Percentiles rank a stretch among this genome's conserved stretches.
Evolutionary conservation across 1,140 invertebrate genomes (phyloP).

Genomic region (Cyclina sinensis): DNA sequence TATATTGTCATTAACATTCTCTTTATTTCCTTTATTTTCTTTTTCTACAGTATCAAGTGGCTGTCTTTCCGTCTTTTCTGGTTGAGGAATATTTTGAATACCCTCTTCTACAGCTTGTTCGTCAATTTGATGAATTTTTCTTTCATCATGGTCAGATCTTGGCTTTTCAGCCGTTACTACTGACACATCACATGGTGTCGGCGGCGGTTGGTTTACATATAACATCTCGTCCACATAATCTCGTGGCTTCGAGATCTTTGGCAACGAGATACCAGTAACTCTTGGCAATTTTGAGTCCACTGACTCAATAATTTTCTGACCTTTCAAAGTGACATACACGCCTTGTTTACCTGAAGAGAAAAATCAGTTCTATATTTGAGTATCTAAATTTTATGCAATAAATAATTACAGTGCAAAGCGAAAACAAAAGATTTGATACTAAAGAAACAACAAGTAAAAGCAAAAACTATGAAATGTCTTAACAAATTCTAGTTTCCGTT

Average conservation of each 20-base stretch:
- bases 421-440: too few species aligned
- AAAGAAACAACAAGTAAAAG: too few species aligned
- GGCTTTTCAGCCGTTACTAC: slow-evolving; percentile 21
- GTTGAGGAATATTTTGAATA: neutral
- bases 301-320: slow-evolving; percentile 56
- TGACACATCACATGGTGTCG: slow-evolving; percentile 53
- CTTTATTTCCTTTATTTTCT: neutral
- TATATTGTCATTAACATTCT: neutral
- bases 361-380: too few species aligned
- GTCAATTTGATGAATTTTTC: slow-evolving; percentile 34
- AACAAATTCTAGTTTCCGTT: too few species aligned
- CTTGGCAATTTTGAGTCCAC: slow-evolving; percentile 62
- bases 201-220: slow-evolving; percentile 59
- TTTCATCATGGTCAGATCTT: neutral
- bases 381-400: too few species aligned
- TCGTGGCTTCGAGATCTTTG: slow-evolving; percentile 53
- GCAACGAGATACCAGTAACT: slow-evolving; percentile 56
- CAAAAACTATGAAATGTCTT: too few species aligned
- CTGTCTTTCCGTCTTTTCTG: neutral
- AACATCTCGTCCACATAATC: slow-evolving; percentile 60
- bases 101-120: slow-evolving; percentile 38
- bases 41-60: neutral
- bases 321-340: slow-evolving; percentile 60
- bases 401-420: too few species aligned
- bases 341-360: slow-evolving; percentile 63